phyloP scores from a whole-genome alignment of 2,797 vertebrate genomes.

The Tympanoctomys barrerae region DNA sequence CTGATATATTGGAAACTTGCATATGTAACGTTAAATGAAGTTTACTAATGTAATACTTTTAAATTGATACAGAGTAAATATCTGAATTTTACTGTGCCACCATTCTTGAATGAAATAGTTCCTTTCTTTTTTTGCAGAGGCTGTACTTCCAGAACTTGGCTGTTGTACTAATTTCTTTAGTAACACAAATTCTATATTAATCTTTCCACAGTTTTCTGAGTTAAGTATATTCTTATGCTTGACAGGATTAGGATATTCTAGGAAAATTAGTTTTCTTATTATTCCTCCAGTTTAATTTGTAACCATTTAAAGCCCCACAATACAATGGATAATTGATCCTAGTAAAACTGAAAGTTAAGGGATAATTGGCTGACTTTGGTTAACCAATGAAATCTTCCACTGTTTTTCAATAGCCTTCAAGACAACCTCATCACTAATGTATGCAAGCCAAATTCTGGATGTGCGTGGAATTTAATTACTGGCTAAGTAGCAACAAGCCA shows the following conservation, averaged over 20 bases:
- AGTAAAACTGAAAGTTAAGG: conserved; percentile 71
- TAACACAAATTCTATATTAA: conserved; percentile 81
- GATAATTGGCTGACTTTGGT: conserved; percentile 67
- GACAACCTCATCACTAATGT: conserved; percentile 72
- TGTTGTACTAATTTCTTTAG: conserved; percentile 69
- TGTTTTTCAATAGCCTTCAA: conserved; percentile 64
- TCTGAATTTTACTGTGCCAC: conserved; percentile 57
- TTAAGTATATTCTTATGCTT: conserved; percentile 84
- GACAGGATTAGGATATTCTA: conserved; percentile 81
- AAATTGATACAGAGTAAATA: conserved; percentile 61
- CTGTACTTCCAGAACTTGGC: conserved; percentile 73
- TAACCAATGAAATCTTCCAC: conserved; percentile 61
- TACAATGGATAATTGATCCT: conserved; percentile 75
- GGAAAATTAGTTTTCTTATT: conserved; percentile 86
- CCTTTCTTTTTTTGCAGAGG: conserved; percentile 66
- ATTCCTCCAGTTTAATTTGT: conserved; percentile 86
- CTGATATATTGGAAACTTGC: conserved; percentile 28
- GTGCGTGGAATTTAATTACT: conserved; percentile 75
- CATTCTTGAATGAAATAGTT: conserved; percentile 68
- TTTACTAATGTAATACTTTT: conserved; percentile 65
- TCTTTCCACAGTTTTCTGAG: conserved; percentile 83
- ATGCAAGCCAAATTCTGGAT: conserved; percentile 61
- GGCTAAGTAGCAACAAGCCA: not conserved
- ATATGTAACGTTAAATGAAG: conserved; percentile 54
- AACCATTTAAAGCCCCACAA: conserved; percentile 81